phyloP scores from a whole-genome alignment of 2,113 vertebrate species.

The Bombycilla garrulus region DNA sequence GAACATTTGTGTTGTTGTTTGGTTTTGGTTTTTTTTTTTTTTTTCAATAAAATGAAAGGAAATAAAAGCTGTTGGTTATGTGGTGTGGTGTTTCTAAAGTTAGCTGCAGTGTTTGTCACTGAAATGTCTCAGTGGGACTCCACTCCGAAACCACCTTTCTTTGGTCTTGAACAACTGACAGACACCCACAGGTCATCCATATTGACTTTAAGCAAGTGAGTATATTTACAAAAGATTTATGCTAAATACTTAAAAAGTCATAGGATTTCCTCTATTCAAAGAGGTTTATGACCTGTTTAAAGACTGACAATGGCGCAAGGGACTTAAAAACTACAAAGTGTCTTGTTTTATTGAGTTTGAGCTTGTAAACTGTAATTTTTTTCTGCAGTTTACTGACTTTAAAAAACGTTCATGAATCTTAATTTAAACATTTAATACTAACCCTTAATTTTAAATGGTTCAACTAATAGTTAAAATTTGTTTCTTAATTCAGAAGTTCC shows the following conservation, averaged over 20 bases:
- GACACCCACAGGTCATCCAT: neutral
- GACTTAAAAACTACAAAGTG: neutral
- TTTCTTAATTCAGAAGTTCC: neutral
- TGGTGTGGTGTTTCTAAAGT: neutral
- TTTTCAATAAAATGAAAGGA: neutral
- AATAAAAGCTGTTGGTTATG: neutral
- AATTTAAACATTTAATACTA: neutral
- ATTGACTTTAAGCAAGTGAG: neutral
- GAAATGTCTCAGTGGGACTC: neutral
- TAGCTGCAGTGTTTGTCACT: neutral
- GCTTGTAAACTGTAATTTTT: neutral
- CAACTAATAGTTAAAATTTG: neutral
- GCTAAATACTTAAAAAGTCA: neutral
- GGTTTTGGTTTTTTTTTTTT: no score
- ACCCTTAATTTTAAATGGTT: neutral
- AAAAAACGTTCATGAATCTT: neutral
- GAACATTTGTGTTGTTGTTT: fast-evolving
- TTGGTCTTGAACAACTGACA: neutral
- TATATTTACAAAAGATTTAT: neutral
- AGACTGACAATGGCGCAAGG: neutral
- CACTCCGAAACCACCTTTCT: neutral
- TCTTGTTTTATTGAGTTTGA: neutral
- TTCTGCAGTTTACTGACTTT: neutral
- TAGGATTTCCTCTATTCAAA: neutral
- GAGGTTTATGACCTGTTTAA: neutral